phyloP scores from a whole-genome alignment of 2,888 invertebrate species.

The Dolichopus griseipennis region DNA sequence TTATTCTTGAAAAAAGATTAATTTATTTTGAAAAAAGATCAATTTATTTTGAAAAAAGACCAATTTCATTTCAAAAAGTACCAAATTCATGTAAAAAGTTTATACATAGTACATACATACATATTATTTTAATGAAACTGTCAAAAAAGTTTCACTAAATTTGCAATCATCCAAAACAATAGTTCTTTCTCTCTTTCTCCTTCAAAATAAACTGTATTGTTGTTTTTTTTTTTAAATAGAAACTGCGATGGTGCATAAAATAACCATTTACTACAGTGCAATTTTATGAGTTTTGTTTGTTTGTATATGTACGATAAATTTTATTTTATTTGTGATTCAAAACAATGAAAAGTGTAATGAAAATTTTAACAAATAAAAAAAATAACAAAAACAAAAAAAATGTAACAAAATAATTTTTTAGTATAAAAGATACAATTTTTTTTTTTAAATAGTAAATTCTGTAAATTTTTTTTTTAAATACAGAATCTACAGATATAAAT shows the following conservation, averaged over 20 bases:
- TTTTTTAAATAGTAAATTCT: neutral
- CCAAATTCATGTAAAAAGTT: no score
- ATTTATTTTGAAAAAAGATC: no score
- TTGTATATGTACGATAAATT: neutral
- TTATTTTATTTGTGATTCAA: neutral
- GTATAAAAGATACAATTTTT: neutral
- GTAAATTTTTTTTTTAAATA: neutral
- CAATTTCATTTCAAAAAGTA: no score
- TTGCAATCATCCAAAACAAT: no score
- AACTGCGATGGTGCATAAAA: neutral
- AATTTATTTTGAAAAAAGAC: no score
- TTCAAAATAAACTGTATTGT: neutral
- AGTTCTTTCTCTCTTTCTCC: no score
- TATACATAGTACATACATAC: no score
- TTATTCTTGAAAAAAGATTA: no score
- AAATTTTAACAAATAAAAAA: neutral
- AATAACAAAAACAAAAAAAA: neutral
- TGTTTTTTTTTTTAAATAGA: neutral
- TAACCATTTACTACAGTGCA: neutral
- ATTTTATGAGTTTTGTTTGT: neutral
- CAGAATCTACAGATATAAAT: no score
- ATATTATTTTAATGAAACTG: no score
- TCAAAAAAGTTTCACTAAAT: no score
- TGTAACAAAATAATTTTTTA: neutral
- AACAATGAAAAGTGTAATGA: neutral